Percentiles rank a stretch among this genome's conserved stretches.
These are phyloP conservation scores for Emmelina monodactyla DNA, from an alignment of 2,888 invertebrate genomes.

Conservation along the genomic window DNA sequence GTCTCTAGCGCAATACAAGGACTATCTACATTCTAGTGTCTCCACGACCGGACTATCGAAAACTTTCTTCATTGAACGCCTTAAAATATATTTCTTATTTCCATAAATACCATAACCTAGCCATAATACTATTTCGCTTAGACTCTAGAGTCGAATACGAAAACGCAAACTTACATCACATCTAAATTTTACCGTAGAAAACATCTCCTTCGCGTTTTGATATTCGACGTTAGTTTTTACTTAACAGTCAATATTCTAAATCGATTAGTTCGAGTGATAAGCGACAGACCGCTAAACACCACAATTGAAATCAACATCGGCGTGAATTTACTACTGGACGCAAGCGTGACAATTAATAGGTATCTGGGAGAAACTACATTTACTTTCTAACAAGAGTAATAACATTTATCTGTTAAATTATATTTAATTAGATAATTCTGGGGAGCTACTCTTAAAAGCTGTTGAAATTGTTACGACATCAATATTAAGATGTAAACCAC, in stretches of 20 bases:
- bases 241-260: neutral
- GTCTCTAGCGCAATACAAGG: too few relatives aligned
- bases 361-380: constrained; percentile 26
- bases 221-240: neutral
- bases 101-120: too few relatives aligned
- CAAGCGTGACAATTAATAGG: constrained; percentile 40
- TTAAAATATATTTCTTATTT: too few relatives aligned
- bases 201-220: neutral
- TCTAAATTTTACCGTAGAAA: neutral
- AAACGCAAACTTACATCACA: neutral
- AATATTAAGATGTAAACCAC: neutral
- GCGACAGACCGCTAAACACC: neutral
- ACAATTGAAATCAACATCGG: neutral
- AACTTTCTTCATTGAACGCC: too few relatives aligned
- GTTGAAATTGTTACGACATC: neutral
- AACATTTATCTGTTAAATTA: constrained; percentile 23
- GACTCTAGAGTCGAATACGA: neutral
- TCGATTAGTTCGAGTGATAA: neutral
- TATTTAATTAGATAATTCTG: neutral
- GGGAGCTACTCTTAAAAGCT: neutral
- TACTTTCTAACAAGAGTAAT: constrained; percentile 31
- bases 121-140: too few relatives aligned
- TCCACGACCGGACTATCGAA: too few relatives aligned
- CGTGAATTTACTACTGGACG: constrained; percentile 1
- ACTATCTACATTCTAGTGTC: too few relatives aligned